Evolutionary conservation across 2,113 vertebrate species (phyloP).

Genomic region (Stictonetta naevosa): DNA sequence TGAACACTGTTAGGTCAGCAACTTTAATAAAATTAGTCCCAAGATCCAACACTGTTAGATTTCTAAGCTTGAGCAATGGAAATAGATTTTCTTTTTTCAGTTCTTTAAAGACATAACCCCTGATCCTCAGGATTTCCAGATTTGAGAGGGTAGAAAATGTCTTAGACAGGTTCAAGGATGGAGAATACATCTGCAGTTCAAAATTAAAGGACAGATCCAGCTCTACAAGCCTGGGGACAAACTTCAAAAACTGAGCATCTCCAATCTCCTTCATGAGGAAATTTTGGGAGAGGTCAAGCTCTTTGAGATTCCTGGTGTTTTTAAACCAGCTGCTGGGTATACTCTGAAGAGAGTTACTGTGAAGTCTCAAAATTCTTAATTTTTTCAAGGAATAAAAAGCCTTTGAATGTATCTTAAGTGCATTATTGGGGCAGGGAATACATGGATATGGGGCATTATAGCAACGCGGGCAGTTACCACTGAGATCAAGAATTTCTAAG

Average conservation of each 20-base stretch:
- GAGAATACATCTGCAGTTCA: slow-evolving; percentile 83
- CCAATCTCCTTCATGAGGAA: slow-evolving; percentile 85
- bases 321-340: slow-evolving; percentile 84
- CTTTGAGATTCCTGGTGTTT: slow-evolving; percentile 75
- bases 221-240: slow-evolving; percentile 81
- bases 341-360: slow-evolving; percentile 87
- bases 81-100: slow-evolving; percentile 74
- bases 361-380: slow-evolving; percentile 84
- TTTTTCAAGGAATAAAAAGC: slow-evolving; percentile 85
- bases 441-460: slow-evolving; percentile 92
- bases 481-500: slow-evolving; percentile 90
- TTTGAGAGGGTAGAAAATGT: slow-evolving; percentile 82
- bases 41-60: slow-evolving; percentile 89
- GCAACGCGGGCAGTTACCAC: slow-evolving; percentile 95
- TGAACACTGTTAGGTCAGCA: slow-evolving; percentile 82
- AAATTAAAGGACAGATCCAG: slow-evolving; percentile 96
- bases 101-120: slow-evolving; percentile 91
- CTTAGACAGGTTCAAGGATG: slow-evolving; percentile 77
- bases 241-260: slow-evolving; percentile 78
- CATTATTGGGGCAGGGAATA: slow-evolving; percentile 79
- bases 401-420: slow-evolving; percentile 76
- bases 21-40: slow-evolving; percentile 96
- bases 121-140: slow-evolving; percentile 82
- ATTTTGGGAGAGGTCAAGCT: slow-evolving; percentile 92
- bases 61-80: slow-evolving; percentile 76